Percentiles rank a stretch among this genome's conserved stretches.
phyloP scores from a whole-genome alignment of 2,888 invertebrate genomes.

The Nudaria mundana region DNA sequence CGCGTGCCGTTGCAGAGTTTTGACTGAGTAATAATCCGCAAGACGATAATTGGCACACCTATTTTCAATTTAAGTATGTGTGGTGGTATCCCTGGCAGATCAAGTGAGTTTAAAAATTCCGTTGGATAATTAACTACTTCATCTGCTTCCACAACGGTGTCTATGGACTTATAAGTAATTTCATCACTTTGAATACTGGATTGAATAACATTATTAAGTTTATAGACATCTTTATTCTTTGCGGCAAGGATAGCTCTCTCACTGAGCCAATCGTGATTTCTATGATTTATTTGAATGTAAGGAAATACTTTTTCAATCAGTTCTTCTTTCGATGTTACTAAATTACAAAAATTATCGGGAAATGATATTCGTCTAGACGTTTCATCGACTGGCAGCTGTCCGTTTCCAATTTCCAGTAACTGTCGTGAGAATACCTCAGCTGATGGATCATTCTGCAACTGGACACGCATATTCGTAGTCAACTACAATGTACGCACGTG shows the following conservation, averaged over 20 bases:
- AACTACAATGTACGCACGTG: neutral
- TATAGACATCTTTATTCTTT: constrained; percentile 15
- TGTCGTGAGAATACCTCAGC: neutral
- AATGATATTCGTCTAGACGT: constrained; percentile 30
- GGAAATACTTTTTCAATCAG: constrained; percentile 26
- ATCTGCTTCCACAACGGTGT: constrained; percentile 10
- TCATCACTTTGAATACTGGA: neutral
- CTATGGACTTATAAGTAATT: neutral
- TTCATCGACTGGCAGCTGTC: neutral
- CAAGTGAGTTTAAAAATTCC: constrained; percentile 42
- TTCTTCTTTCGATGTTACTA: constrained; percentile 24
- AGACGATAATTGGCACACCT: constrained; percentile 38
- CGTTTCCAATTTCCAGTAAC: neutral
- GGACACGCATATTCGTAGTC: neutral
- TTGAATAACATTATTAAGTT: neutral
- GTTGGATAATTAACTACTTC: constrained; percentile 37
- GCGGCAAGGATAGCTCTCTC: constrained; percentile 10
- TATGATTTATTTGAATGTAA: constrained; percentile 22
- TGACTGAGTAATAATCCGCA: constrained; percentile 25
- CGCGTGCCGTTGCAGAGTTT: constrained; percentile 21
- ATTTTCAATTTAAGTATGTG: constrained; percentile 37
- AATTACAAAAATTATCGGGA: constrained; percentile 41
- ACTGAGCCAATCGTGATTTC: constrained; percentile 31
- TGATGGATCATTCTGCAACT: neutral
- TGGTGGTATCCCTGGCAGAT: constrained; percentile 31